Percentiles rank a stretch among this genome's conserved stretches.
Conservation (phyloP, 2,888 invertebrate genomes). For the Pollenia amentaria region DNA sequence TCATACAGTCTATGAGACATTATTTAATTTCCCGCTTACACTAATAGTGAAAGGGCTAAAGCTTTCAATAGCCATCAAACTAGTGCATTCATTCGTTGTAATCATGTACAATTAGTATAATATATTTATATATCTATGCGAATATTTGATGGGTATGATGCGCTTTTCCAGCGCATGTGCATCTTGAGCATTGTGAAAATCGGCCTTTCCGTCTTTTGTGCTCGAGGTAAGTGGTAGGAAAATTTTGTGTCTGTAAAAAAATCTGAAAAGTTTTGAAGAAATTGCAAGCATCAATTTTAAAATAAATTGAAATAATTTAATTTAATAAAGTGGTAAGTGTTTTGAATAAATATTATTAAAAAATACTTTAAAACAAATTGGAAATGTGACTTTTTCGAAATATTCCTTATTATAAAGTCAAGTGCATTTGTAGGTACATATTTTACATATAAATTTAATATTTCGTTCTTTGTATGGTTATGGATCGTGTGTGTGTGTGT, state of each 20-base stretch:
- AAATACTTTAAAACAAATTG: background rate
- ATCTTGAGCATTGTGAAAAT: constrained; percentile 80
- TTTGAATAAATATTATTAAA: constrained; percentile 64
- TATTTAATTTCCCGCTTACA: constrained; percentile 69
- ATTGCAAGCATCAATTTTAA: constrained; percentile 77
- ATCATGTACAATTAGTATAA: constrained; percentile 18
- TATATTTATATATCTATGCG: constrained; percentile 39
- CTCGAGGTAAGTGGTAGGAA: constrained; percentile 84
- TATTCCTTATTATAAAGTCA: constrained; percentile 34
- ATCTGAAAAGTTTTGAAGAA: constrained; percentile 77
- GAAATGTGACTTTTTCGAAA: constrained; percentile 2
- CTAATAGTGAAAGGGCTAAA: constrained; percentile 64
- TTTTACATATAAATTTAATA: constrained; percentile 23
- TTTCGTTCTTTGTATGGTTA: background rate
- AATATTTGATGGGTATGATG: constrained; percentile 71
- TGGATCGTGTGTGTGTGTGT: constrained; percentile 14
- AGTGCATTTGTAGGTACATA: constrained; percentile 56
- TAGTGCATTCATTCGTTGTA: constrained; percentile 73
- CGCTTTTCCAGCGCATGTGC: constrained; percentile 81
- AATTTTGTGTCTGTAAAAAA: constrained; percentile 78
- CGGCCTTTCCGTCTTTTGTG: constrained; percentile 84
- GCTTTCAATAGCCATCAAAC: constrained; percentile 62
- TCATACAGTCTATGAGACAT: constrained; percentile 7
- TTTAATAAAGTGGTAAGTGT: constrained; percentile 65
- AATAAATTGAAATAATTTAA: constrained; percentile 44